Evolutionary conservation across 2,888 invertebrate species (phyloP).

Genomic region (Amphipyra berbera): DNA sequence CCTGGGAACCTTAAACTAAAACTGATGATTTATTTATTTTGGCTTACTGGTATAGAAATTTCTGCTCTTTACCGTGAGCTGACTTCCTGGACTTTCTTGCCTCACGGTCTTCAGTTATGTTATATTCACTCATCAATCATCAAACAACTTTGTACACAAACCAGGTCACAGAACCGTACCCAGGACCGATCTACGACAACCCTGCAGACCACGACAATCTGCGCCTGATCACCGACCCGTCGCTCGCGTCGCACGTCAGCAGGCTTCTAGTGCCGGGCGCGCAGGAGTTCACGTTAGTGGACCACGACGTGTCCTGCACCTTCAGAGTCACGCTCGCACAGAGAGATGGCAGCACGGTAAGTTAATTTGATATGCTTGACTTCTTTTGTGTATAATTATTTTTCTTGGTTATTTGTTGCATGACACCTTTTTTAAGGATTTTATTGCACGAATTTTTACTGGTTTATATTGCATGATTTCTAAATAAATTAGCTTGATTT

Average conservation of each 20-base stretch:
- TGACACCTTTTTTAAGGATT: background rate
- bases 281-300: constrained; percentile 77
- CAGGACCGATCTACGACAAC: constrained; percentile 79
- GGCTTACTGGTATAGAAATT: no score
- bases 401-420: background rate
- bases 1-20: no score
- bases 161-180: constrained; percentile 70
- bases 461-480: no score
- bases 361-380: constrained; percentile 22
- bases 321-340: constrained; percentile 73
- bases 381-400: background rate
- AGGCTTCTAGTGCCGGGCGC: constrained; percentile 71
- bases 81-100: no score
- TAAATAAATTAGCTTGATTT: no score
- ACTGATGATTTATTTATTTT: no score
- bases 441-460: no score
- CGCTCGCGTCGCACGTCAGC: constrained; percentile 74
- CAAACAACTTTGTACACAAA: background rate
- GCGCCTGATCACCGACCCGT: constrained; percentile 78
- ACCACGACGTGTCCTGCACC: constrained; percentile 79
- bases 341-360: constrained; percentile 69
- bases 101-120: no score
- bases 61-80: no score
- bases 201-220: constrained; percentile 79
- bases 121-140: no score